Conservation (phyloP, 2,797 vertebrate species). For the Phrynocephalus vlangalii region DNA sequence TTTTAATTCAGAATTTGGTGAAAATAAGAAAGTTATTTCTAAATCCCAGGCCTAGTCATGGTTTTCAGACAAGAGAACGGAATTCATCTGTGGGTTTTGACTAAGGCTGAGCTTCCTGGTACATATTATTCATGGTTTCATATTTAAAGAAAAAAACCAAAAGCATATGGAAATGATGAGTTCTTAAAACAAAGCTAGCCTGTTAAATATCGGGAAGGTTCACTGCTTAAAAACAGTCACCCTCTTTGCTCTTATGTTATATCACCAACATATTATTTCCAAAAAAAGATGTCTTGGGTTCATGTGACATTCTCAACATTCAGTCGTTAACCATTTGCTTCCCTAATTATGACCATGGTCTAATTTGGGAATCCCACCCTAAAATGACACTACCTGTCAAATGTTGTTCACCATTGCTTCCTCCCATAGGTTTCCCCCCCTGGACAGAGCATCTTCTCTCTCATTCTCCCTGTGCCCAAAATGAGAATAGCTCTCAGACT, state of each 20-base stretch:
- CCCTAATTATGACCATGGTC: slow-evolving; percentile 30
- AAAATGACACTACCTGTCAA: slow-evolving; percentile 40
- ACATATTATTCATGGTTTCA: slow-evolving; percentile 29
- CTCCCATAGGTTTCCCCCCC: neutral
- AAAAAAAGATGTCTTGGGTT: slow-evolving; percentile 25
- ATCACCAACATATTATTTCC: slow-evolving; percentile 37
- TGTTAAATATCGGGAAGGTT: slow-evolving; percentile 27
- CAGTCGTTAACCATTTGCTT: neutral
- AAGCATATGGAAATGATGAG: slow-evolving; percentile 46
- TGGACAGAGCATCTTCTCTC: slow-evolving; percentile 39
- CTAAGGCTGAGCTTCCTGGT: slow-evolving; percentile 9
- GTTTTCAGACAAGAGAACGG: slow-evolving; percentile 35
- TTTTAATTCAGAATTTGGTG: neutral
- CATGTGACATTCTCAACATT: slow-evolving; percentile 27
- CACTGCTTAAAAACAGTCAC: slow-evolving; percentile 29
- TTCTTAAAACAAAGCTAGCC: slow-evolving; percentile 50
- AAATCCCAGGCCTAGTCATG: slow-evolving; percentile 10
- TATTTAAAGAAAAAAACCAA: neutral
- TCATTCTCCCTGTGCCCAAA: slow-evolving; percentile 50
- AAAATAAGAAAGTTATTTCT: neutral
- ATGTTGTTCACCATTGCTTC: slow-evolving; percentile 52
- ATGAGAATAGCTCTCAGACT: slow-evolving; percentile 54
- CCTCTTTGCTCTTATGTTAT: slow-evolving; percentile 1
- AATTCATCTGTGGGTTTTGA: slow-evolving; percentile 30
- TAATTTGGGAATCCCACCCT: neutral